phyloP scores from a whole-genome alignment of 2,113 vertebrate species.

The Hystrix brachyura region DNA sequence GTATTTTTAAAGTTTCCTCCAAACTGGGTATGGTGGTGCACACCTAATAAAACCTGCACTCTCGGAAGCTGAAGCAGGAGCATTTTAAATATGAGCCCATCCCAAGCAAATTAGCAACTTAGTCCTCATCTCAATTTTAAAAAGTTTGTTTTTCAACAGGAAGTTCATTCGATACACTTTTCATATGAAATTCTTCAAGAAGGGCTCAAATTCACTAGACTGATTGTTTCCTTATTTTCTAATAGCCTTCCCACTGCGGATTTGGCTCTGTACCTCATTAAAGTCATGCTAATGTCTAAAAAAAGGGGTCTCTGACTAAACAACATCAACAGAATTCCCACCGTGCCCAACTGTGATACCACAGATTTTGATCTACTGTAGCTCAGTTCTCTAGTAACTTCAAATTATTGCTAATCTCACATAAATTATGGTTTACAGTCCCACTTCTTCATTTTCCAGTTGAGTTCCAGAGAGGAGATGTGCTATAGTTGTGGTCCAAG shows the following conservation, averaged over 20 bases:
- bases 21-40: neutral
- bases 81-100: neutral
- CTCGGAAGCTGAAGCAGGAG: neutral
- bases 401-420: neutral
- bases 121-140: neutral
- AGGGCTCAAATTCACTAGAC: neutral
- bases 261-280: neutral
- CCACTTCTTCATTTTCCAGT: slow-evolving; percentile 16
- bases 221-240: slow-evolving; percentile 50
- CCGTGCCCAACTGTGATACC: neutral
- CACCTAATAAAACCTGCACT: neutral
- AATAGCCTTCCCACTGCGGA: neutral
- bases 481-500: neutral
- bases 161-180: slow-evolving; percentile 6
- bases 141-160: neutral
- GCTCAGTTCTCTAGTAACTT: neutral
- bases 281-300: neutral
- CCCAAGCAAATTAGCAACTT: neutral
- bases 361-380: neutral
- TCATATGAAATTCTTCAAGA: slow-evolving; percentile 33
- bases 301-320: neutral
- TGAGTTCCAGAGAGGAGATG: slow-evolving; percentile 54
- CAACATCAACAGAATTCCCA: neutral
- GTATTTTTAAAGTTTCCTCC: neutral
- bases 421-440: neutral